Evolutionary conservation across 2,113 vertebrate species (phyloP).

Genomic region (Engraulis encrasicolus): DNA sequence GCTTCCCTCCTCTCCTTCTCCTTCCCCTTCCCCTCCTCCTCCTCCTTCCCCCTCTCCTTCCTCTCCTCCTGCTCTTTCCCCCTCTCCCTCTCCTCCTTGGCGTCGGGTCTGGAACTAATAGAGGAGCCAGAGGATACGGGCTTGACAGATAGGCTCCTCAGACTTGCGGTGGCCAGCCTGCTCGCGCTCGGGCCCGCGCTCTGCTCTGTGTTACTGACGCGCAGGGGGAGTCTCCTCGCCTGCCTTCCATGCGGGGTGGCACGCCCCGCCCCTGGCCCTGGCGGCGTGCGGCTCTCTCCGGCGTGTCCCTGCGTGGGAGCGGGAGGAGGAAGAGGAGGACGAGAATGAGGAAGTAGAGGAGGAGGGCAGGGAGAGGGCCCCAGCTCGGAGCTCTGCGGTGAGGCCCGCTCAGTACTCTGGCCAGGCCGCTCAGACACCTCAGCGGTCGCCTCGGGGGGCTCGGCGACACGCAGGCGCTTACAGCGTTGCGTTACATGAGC

Average conservation of each 20-base stretch:
- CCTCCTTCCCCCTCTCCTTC: constrained; percentile 28
- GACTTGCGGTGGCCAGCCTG: constrained; percentile 68
- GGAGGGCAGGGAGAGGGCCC: constrained; percentile 60
- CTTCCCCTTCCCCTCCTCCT: constrained; percentile 41
- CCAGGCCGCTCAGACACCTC: constrained; percentile 46
- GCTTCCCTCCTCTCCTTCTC: constrained; percentile 57
- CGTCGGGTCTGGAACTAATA: constrained; percentile 65
- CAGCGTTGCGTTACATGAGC: constrained; percentile 58
- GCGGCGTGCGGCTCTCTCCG: no score
- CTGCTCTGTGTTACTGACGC: constrained; percentile 73
- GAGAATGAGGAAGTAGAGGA: constrained; percentile 57
- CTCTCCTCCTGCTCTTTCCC: constrained; percentile 53
- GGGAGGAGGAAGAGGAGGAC: constrained; percentile 57
- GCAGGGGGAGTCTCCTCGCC: constrained; percentile 67
- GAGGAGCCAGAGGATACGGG: constrained; percentile 63
- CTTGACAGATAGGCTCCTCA: constrained; percentile 73
- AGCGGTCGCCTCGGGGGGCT: constrained; percentile 55
- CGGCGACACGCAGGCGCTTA: constrained; percentile 71
- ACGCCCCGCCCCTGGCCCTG: constrained; percentile 74
- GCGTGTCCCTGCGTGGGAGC: constrained; percentile 33
- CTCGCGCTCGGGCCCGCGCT: constrained; percentile 73
- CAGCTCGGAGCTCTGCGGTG: constrained; percentile 57
- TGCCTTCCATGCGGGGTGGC: constrained; percentile 73
- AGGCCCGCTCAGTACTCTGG: constrained; percentile 43
- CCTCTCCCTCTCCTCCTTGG: constrained; percentile 57